A percentile compares a stretch with the other conserved stretches of the same genome.
Evolutionary conservation across 2,113 vertebrate genomes (phyloP).

Genomic region (Percina caprodes): DNA sequence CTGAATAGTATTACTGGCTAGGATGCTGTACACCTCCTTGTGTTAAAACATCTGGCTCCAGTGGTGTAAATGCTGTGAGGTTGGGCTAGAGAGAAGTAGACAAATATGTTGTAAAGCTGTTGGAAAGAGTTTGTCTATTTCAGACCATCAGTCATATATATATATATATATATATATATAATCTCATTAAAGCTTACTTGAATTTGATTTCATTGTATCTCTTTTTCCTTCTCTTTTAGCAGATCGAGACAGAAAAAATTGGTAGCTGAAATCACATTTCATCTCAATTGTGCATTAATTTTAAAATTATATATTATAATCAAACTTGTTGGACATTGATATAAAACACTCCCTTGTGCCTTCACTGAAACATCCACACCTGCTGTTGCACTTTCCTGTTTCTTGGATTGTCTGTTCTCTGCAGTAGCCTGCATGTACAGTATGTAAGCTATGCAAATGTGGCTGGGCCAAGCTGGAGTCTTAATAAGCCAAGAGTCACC

Average conservation of each 20-base stretch:
- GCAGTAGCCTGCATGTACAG: background rate
- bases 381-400: background rate
- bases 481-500: conserved; percentile 14
- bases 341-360: background rate
- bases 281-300: background rate
- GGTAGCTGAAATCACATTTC: background rate
- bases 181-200: background rate
- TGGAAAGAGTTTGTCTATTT: background rate
- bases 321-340: background rate
- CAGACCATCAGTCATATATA: background rate
- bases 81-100: background rate
- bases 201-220: background rate
- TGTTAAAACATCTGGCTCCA: conserved; percentile 15
- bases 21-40: background rate
- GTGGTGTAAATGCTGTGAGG: background rate
- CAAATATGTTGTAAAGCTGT: background rate
- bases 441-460: conserved; percentile 24
- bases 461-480: background rate
- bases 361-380: background rate
- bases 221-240: background rate
- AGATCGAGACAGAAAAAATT: background rate
- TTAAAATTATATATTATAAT: too few relatives aligned
- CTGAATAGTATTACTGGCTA: background rate
- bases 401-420: background rate
- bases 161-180: too few relatives aligned